Conservation (phyloP, 2,888 invertebrate genomes). For the Trachelus tabidus region DNA sequence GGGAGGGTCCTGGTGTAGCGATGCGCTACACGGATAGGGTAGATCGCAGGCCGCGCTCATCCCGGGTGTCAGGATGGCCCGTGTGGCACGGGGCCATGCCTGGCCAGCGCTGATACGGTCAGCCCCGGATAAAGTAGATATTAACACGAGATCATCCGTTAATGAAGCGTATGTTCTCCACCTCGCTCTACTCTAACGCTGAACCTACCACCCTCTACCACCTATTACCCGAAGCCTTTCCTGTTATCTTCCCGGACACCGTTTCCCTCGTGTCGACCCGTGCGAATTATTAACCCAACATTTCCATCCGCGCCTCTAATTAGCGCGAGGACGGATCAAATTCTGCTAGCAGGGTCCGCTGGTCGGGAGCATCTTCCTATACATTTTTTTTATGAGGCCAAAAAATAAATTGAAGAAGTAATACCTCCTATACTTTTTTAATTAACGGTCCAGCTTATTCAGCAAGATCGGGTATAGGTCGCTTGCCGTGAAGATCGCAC, state of each 20-base stretch:
- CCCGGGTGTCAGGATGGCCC: not conserved
- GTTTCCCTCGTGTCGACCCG: constrained; percentile 29
- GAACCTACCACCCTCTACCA: constrained; percentile 36
- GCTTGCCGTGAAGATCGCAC: not conserved
- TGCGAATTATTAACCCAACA: constrained; percentile 31
- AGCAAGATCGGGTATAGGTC: not conserved
- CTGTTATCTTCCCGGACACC: constrained; percentile 59
- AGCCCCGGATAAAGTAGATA: constrained; percentile 66
- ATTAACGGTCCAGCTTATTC: not conserved
- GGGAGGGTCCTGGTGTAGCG: constrained; percentile 55
- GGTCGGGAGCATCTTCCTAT: not conserved
- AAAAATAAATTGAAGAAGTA: not conserved
- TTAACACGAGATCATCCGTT: constrained; percentile 67
- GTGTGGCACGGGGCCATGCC: constrained; percentile 45
- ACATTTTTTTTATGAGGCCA: not conserved
- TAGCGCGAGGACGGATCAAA: constrained; percentile 11
- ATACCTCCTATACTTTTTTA: not conserved
- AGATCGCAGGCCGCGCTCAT: constrained; percentile 49
- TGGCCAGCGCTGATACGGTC: constrained; percentile 66
- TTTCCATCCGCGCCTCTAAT: constrained; percentile 14
- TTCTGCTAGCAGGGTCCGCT: not conserved
- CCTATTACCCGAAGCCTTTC: constrained; percentile 64
- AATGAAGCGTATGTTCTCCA: constrained; percentile 66
- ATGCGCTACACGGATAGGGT: constrained; percentile 54
- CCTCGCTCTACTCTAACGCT: constrained; percentile 30